These are phyloP conservation scores for Pseudopipra pipra DNA, from an alignment of 2,113 vertebrate species.

Conservation along the genomic window DNA sequence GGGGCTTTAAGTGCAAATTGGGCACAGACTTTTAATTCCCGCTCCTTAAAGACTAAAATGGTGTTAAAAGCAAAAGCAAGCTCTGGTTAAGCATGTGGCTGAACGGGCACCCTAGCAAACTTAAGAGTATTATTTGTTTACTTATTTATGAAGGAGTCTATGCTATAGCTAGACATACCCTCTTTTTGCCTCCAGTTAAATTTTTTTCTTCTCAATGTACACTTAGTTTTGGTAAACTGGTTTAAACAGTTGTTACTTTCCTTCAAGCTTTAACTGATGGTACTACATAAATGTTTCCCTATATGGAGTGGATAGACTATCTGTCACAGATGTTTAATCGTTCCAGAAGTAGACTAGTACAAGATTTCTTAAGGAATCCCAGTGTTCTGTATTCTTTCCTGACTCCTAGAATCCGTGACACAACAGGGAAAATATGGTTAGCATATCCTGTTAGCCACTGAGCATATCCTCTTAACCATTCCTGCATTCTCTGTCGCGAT, in stretches of 20 bases:
- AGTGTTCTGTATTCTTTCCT: conserved; percentile 53
- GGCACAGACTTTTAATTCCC: conserved; percentile 17
- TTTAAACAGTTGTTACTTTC: conserved; percentile 38
- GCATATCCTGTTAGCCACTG: neutral
- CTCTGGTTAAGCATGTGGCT: conserved; percentile 18
- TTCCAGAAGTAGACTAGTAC: conserved; percentile 55
- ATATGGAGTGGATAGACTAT: conserved; percentile 28
- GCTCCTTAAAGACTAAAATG: neutral
- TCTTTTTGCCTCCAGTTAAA: conserved; percentile 13
- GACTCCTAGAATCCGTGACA: conserved; percentile 51
- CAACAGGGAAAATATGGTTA: neutral
- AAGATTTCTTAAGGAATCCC: conserved; percentile 57
- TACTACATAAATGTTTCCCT: conserved; percentile 52
- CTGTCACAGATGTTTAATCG: conserved; percentile 48
- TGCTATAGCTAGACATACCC: conserved; percentile 28
- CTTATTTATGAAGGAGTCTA: conserved; percentile 64
- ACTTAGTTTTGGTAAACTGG: conserved; percentile 45
- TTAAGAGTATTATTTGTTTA: conserved; percentile 56
- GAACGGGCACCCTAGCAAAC: conserved; percentile 8
- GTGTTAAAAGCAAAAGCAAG: neutral
- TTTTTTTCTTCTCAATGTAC: neutral
- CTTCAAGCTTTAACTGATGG: conserved; percentile 42
- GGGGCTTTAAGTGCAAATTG: neutral
- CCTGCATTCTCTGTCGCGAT: neutral
- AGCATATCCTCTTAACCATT: conserved; percentile 6